phyloP scores from a whole-genome alignment of 1,140 invertebrate species.

The Pogonus chalceus region DNA sequence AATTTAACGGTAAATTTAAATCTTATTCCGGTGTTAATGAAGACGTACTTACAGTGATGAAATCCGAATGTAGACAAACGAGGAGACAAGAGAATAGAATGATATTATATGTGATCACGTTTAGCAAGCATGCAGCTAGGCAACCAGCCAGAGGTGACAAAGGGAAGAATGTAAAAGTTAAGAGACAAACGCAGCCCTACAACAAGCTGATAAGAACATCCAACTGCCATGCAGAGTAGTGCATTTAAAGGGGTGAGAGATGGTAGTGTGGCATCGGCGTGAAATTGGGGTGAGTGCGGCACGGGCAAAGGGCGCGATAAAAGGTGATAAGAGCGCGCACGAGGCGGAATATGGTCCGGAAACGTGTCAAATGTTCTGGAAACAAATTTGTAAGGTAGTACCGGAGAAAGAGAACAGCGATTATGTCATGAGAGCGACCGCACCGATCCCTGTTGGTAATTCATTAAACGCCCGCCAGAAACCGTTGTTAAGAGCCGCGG shows the following conservation, averaged over 20 bases:
- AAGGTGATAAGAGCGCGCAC: not conserved
- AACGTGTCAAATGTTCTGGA: slow-evolving; percentile 4
- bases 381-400: slow-evolving; percentile 6
- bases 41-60: too few relatives aligned
- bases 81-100: not conserved
- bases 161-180: too few relatives aligned
- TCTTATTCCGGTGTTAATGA: not conserved
- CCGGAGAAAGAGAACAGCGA: not conserved
- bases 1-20: not conserved
- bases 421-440: slow-evolving; percentile 3
- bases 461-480: not conserved
- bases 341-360: slow-evolving; percentile 6
- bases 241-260: not conserved
- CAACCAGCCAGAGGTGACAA: not conserved
- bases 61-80: not conserved
- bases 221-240: too few relatives aligned
- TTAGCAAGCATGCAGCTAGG: not conserved
- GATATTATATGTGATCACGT: not conserved
- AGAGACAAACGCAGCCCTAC: too few relatives aligned
- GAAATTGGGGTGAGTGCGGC: not conserved
- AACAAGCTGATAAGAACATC: too few relatives aligned
- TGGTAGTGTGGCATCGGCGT: not conserved
- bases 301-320: not conserved
- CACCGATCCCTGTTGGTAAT: not conserved
- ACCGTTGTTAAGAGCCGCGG: not conserved